Base-by-base conservation (phyloP, 1,140 invertebrate genomes). In the Drosophila subpulchrella region DNA sequence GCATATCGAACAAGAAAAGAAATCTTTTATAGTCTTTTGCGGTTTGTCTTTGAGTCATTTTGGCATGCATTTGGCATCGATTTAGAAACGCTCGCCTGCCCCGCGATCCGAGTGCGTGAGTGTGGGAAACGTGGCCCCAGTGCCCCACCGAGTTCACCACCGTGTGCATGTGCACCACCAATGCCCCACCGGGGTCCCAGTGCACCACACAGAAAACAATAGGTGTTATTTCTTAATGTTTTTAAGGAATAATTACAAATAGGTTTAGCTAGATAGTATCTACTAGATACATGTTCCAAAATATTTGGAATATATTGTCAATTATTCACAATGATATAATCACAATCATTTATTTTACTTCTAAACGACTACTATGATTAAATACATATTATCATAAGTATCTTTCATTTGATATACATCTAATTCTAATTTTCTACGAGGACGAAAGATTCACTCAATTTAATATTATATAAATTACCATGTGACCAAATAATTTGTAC, bases 1-100 rank as follows among this genome's bases (percentile, higher is more conserved):
- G 85, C 85, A 89, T 89, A 89, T 90, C 79, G 82, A 76, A 76
- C 73, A 76, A 76, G 74, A 76, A 75, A 75, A 75, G 71, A 75
- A 89, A 84, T 89, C 85, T 88, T 76, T 89, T 88, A 88, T 89
- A 88, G 84, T 89, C 81, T 88, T 82, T 86, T 88, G 84, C 85
- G 84, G 84, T 88, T 88, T 88, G 83, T 73, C 85, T 89, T 86
- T 85, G 78, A 85, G 73, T 84, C 70, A 57, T 63, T 80, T 76
- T 78, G 59, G 44, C 39, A 61, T 62, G 56, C 63, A 75, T 89
- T 89, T 83, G 83, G 82, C 83, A 86, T 82, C 75, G 75, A 88
- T 82, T 78, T 72, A 72, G 68, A 72, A 72, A 71, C 66, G 68
- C 44, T 71, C 65, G 34, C 67, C 67, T 55, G 62, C 41, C 50